phyloP scores from a whole-genome alignment of 2,113 vertebrate genomes.

The Glareola pratincola region DNA sequence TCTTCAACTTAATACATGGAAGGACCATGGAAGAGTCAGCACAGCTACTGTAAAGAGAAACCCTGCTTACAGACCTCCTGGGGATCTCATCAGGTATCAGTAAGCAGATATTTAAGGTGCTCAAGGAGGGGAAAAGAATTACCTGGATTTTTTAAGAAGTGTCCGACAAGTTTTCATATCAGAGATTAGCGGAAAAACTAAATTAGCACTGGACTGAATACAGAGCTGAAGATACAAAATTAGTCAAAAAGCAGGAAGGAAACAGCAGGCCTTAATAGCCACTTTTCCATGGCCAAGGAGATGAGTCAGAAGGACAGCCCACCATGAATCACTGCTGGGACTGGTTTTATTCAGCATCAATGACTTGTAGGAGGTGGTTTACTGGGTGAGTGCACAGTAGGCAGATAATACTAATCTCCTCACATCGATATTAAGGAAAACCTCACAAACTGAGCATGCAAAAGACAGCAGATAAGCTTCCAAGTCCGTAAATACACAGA shows the following conservation, averaged over 20 bases:
- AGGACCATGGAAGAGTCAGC: neutral
- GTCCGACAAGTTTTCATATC: neutral
- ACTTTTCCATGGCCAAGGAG: neutral
- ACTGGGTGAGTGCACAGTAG: neutral
- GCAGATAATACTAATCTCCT: neutral
- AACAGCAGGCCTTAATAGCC: neutral
- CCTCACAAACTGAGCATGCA: neutral
- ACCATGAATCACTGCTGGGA: neutral
- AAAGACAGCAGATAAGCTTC: neutral
- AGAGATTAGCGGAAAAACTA: neutral
- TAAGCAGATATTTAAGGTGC: neutral
- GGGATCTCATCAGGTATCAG: neutral
- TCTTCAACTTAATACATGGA: neutral
- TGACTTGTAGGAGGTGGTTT: neutral
- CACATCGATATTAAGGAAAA: neutral
- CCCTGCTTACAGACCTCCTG: neutral
- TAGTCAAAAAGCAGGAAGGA: neutral
- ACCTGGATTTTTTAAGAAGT: neutral
- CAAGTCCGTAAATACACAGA: neutral
- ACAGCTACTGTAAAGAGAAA: neutral
- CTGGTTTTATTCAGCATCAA: neutral
- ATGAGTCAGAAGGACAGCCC: neutral
- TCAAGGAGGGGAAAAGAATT: neutral
- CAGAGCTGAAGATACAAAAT: neutral
- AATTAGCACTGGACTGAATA: neutral